Evolutionary conservation across 2,888 invertebrate species (phyloP).

Genomic region (Graphium colonna): DNA sequence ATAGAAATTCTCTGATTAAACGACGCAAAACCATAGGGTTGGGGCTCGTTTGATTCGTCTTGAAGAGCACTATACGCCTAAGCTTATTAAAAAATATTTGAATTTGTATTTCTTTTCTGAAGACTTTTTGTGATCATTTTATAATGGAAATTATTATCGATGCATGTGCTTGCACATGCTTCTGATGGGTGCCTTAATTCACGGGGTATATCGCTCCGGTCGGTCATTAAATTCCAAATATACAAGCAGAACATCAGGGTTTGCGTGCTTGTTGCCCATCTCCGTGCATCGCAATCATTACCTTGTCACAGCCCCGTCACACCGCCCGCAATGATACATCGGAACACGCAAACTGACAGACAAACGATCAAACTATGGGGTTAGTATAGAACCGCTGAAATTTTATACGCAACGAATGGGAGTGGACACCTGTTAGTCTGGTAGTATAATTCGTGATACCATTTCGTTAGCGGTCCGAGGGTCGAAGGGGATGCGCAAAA

Average conservation of each 20-base stretch:
- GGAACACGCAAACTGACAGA: not conserved
- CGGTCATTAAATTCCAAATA: constrained; percentile 13
- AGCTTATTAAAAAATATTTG: too few species aligned
- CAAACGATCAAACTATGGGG: not conserved
- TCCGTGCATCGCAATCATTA: constrained; percentile 14
- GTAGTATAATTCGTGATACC: not conserved
- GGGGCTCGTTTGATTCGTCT: too few species aligned
- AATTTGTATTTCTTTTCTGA: too few species aligned
- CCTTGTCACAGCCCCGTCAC: constrained; percentile 6
- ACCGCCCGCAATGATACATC: not conserved
- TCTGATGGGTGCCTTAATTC: not conserved
- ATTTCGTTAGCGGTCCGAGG: not conserved
- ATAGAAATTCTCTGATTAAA: too few species aligned
- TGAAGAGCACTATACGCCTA: too few species aligned
- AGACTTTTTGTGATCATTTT: too few species aligned
- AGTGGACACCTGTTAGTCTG: not conserved
- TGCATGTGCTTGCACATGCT: not conserved
- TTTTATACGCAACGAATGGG: not conserved
- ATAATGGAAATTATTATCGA: too few species aligned
- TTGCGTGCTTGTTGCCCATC: constrained; percentile 8
- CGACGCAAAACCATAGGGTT: too few species aligned
- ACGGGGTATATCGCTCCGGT: not conserved
- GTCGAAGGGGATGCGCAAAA: too few species aligned
- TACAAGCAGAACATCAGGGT: constrained; percentile 7
- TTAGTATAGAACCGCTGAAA: not conserved